Conservation (phyloP, 2,797 vertebrate genomes). For the Sorex maritimensis region DNA sequence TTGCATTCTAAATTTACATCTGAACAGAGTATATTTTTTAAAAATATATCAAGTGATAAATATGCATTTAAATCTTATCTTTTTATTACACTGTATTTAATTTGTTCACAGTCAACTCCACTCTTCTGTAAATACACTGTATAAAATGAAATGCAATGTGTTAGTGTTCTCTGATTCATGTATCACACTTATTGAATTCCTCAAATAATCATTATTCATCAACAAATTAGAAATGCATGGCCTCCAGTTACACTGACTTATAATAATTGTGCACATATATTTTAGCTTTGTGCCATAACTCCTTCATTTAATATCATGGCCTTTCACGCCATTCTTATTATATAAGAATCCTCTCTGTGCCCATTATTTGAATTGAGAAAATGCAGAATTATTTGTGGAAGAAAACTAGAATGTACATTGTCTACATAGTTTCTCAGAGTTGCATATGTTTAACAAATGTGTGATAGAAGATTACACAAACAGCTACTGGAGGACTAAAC, state of each 20-base stretch:
- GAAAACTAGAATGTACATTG: background rate
- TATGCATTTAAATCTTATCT: constrained; percentile 48
- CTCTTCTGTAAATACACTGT: background rate
- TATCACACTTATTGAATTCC: background rate
- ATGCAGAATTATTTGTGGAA: constrained; percentile 18
- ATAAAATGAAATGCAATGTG: constrained; percentile 42
- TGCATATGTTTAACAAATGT: constrained; percentile 16
- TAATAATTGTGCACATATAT: background rate
- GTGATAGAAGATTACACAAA: constrained; percentile 21
- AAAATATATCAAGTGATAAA: constrained; percentile 46
- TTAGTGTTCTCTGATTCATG: background rate
- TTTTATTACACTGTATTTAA: constrained; percentile 1
- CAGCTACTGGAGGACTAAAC: background rate
- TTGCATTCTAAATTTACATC: background rate
- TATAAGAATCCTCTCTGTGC: constrained; percentile 19
- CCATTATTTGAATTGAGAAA: constrained; percentile 46
- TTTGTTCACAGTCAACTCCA: constrained; percentile 20
- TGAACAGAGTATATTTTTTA: background rate
- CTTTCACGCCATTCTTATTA: background rate
- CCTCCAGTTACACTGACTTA: too few species aligned
- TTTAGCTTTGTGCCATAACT: background rate
- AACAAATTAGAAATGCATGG: background rate
- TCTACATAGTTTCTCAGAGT: background rate
- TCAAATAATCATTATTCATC: constrained; percentile 9
- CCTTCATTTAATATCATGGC: background rate